Evolutionary conservation across 2,797 vertebrate genomes (phyloP).

Genomic region (Poecile montanus): DNA sequence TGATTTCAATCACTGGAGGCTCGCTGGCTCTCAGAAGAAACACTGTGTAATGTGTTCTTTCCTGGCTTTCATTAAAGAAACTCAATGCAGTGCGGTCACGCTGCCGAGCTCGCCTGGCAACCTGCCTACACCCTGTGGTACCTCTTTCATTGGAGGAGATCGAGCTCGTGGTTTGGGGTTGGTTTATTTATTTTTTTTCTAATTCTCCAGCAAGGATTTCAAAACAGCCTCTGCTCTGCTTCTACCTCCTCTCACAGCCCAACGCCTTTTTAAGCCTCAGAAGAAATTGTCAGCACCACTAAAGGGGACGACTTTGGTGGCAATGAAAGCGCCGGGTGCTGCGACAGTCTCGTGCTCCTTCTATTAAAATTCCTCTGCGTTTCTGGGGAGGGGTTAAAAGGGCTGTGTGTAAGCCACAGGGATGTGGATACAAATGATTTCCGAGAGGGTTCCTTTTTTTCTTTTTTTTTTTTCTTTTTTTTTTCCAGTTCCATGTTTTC

Average conservation of each 20-base stretch:
- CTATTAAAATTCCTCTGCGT: conserved; percentile 18
- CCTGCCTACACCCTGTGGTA: conserved; percentile 84
- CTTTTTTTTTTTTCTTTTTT: no score
- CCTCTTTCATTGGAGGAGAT: conserved; percentile 72
- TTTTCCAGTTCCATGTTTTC: not conserved
- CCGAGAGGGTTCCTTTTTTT: not conserved
- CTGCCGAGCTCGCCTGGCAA: conserved; percentile 81
- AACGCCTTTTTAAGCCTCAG: not conserved
- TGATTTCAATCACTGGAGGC: conserved; percentile 80
- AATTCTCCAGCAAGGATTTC: conserved; percentile 43
- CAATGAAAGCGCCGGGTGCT: not conserved
- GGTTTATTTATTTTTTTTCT: not conserved
- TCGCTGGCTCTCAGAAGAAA: conserved; percentile 75
- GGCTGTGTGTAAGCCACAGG: conserved; percentile 2
- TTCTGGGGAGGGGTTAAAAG: conserved; percentile 24
- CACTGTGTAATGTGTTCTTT: conserved; percentile 84
- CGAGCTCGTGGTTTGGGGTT: conserved; percentile 46
- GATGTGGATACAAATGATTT: conserved; percentile 11
- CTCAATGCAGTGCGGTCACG: conserved; percentile 85
- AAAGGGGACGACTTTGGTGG: not conserved
- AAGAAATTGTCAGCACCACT: not conserved
- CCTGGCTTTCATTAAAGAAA: conserved; percentile 89
- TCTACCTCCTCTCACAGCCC: not conserved
- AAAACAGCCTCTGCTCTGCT: conserved; percentile 34
- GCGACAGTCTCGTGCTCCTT: not conserved